Evolutionary conservation across 2,113 vertebrate species (phyloP).

Genomic region (Colius striatus): DNA sequence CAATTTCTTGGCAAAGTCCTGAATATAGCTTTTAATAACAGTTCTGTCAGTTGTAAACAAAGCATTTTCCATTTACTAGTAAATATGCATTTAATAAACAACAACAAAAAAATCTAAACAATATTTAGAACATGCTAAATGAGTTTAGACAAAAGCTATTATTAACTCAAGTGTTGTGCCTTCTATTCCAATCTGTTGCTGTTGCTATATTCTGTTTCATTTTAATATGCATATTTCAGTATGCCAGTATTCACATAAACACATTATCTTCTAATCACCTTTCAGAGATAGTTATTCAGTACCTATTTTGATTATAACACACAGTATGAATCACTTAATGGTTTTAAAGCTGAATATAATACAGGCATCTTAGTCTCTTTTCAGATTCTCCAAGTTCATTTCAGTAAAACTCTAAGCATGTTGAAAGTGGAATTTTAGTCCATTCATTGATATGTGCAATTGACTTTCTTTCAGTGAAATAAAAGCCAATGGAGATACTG

Average conservation of each 20-base stretch:
- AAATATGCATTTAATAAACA: background rate
- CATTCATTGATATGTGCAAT: background rate
- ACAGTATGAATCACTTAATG: background rate
- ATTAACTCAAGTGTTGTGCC: background rate
- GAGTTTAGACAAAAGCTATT: background rate
- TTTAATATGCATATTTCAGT: background rate
- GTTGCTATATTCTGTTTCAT: background rate
- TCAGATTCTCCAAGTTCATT: background rate
- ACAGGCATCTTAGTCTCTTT: background rate
- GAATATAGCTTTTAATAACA: background rate
- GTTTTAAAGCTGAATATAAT: background rate
- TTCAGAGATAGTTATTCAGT: background rate
- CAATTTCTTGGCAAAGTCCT: background rate
- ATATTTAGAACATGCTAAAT: background rate
- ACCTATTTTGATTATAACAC: background rate
- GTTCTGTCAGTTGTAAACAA: background rate
- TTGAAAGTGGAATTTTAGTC: background rate
- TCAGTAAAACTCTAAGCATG: background rate
- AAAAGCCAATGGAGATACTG: background rate
- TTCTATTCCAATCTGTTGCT: background rate
- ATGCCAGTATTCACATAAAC: background rate
- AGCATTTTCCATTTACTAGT: background rate
- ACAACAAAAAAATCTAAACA: background rate
- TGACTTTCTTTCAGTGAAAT: background rate
- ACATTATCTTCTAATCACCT: background rate